Percentiles rank a stretch among this genome's conserved stretches.
These are phyloP conservation scores for Rhodeus uyekii DNA, from an alignment of 2,797 vertebrate genomes.

Conservation along the genomic window DNA sequence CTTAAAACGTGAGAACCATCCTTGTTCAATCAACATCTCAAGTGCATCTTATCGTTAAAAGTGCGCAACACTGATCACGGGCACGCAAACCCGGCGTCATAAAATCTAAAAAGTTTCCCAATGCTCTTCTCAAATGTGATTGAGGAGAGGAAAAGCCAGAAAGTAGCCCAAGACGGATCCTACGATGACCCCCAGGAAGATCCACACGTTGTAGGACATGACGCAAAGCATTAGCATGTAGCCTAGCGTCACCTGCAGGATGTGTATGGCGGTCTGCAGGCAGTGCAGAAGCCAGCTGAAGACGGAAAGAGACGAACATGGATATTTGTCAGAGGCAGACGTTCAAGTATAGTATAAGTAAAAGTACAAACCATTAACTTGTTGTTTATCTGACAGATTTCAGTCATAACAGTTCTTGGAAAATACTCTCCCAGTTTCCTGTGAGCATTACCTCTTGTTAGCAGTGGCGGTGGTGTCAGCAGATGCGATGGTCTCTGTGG, in stretches of 20 bases:
- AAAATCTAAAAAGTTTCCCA: not conserved
- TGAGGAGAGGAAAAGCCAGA: conserved; percentile 83
- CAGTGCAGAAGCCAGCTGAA: conserved; percentile 82
- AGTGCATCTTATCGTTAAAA: not conserved
- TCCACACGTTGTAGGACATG: conserved; percentile 97
- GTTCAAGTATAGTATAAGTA: not conserved
- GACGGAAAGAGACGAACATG: not conserved
- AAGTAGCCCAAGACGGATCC: conserved; percentile 89
- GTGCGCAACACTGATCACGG: not conserved
- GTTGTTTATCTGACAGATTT: not conserved
- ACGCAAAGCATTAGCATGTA: conserved; percentile 95
- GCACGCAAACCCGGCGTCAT: not conserved
- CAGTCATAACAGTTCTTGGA: not conserved
- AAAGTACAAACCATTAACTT: not conserved
- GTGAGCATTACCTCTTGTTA: conserved; percentile 48
- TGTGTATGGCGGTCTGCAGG: conserved; percentile 81
- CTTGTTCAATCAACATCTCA: not conserved
- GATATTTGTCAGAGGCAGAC: not conserved
- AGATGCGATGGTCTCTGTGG: conserved; percentile 25
- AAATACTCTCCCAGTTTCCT: not conserved
- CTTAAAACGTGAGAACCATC: not conserved
- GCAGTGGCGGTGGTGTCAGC: conserved; percentile 30
- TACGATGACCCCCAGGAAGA: conserved; percentile 86
- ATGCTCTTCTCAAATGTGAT: conserved; percentile 31
- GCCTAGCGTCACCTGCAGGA: conserved; percentile 88